phyloP scores from a whole-genome alignment of 1,140 invertebrate genomes.

The Drosophila takahashii region DNA sequence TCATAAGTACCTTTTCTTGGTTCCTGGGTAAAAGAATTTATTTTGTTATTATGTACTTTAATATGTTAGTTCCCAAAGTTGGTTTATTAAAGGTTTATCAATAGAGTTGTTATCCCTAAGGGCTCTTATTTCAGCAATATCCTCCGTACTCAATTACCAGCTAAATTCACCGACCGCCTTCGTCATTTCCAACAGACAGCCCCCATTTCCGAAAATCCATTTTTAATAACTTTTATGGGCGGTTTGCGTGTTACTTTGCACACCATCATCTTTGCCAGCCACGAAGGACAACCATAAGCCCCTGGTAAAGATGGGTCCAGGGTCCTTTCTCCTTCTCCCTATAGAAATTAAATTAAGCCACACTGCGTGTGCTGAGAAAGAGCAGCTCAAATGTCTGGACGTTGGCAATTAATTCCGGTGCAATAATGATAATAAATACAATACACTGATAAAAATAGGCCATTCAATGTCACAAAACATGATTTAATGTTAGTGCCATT shows the following conservation, averaged over 20 bases:
- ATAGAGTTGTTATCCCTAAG: not conserved
- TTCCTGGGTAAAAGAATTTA: too few species aligned
- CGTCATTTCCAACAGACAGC: slow-evolving; percentile 8
- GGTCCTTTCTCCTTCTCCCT: not conserved
- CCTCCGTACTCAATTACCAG: not conserved
- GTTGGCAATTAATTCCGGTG: slow-evolving; percentile 37
- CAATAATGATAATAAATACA: slow-evolving; percentile 10
- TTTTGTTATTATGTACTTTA: too few species aligned
- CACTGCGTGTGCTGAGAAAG: slow-evolving; percentile 38
- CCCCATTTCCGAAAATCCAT: slow-evolving; percentile 40
- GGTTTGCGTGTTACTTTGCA: slow-evolving; percentile 53
- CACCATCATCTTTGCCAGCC: slow-evolving; percentile 17
- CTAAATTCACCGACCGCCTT: not conserved
- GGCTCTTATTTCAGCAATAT: slow-evolving; percentile 7
- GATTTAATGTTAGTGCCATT: too few species aligned
- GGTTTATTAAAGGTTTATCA: not conserved
- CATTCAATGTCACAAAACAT: not conserved
- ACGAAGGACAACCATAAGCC: slow-evolving; percentile 22
- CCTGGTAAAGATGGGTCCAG: not conserved
- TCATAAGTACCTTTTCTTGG: too few species aligned
- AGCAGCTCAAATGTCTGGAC: slow-evolving; percentile 30
- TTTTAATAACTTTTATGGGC: slow-evolving; percentile 67
- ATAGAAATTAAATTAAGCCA: slow-evolving; percentile 63
- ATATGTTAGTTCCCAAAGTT: not conserved
- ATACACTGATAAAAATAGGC: not conserved